These are phyloP conservation scores for Oryzias melastigma DNA, from an alignment of 2,113 vertebrate species.

Conservation along the genomic window DNA sequence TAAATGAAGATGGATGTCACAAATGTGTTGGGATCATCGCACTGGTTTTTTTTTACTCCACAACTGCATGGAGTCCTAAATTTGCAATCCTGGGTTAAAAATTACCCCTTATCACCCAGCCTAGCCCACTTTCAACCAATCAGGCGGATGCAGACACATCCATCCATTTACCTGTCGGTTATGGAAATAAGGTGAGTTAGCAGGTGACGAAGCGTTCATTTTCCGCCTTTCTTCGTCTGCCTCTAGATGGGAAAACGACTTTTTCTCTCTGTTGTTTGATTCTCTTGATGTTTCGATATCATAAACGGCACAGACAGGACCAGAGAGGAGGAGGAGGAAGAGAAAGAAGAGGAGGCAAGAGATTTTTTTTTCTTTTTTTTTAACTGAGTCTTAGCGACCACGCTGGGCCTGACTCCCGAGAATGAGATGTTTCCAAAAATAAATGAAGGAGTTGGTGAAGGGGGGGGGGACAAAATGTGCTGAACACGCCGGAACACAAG, in stretches of 20 bases:
- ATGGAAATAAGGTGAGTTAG: constrained; percentile 27
- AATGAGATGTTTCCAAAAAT: constrained; percentile 75
- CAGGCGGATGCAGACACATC: constrained; percentile 21
- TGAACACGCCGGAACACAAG: constrained; percentile 65
- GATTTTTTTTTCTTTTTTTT: constrained; percentile 41
- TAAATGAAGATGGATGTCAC: constrained; percentile 55
- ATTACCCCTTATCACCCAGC: constrained; percentile 28
- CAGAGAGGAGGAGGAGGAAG: constrained; percentile 16
- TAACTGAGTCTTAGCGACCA: constrained; percentile 56
- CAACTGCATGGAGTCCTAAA: constrained; percentile 27
- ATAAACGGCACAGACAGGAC: constrained; percentile 36
- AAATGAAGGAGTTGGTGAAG: constrained; percentile 36
- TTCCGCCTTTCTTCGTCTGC: neutral
- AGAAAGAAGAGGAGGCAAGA: constrained; percentile 26
- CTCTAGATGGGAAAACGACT: constrained; percentile 9
- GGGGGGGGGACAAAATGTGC: constrained; percentile 40
- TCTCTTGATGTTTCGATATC: constrained; percentile 43
- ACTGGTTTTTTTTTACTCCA: constrained; percentile 26
- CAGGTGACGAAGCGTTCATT: constrained; percentile 17
- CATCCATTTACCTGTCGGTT: constrained; percentile 39
- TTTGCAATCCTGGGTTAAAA: constrained; percentile 21
- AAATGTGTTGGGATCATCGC: constrained; percentile 30
- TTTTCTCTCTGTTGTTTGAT: constrained; percentile 4
- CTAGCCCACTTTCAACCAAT: constrained; percentile 11
- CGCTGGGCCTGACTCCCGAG: constrained; percentile 66